Evolutionary conservation across 2,888 invertebrate genomes (phyloP).

Genomic region (Diplolepis rosae): DNA sequence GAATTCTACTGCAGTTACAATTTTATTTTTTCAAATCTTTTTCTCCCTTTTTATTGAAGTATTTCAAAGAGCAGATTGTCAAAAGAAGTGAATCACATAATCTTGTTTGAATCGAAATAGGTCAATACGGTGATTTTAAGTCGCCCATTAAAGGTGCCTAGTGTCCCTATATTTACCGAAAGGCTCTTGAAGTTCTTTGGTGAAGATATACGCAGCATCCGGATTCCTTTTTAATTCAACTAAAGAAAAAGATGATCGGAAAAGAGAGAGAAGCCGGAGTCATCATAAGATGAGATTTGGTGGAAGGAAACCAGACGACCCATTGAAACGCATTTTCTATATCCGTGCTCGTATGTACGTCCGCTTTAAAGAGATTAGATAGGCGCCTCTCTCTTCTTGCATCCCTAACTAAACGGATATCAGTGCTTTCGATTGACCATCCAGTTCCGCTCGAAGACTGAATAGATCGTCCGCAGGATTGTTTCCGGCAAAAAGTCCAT

Average conservation of each 20-base stretch:
- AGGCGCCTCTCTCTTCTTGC: constrained; percentile 19
- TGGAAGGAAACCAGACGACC: constrained; percentile 28
- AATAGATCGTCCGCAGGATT: constrained; percentile 13
- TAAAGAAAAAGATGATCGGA: constrained; percentile 50
- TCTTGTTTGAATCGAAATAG: background rate
- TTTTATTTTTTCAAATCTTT: too few species aligned
- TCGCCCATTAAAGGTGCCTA: background rate
- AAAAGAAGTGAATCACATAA: background rate
- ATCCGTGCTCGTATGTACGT: constrained; percentile 13
- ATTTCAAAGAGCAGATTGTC: too few species aligned
- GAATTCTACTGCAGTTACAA: too few species aligned
- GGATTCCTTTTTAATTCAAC: constrained; percentile 26
- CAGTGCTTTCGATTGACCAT: constrained; percentile 10
- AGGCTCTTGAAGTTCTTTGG: constrained; percentile 22
- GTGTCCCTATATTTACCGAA: constrained; percentile 25
- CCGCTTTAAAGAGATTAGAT: constrained; percentile 19
- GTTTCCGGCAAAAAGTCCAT: constrained; percentile 25
- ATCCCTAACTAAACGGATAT: constrained; percentile 15
- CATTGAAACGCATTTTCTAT: constrained; percentile 30
- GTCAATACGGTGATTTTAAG: background rate
- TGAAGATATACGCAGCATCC: background rate
- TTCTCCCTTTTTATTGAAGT: too few species aligned
- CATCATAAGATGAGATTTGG: constrained; percentile 24
- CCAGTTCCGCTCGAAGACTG: constrained; percentile 1
- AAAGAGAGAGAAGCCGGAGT: constrained; percentile 22